Conservation (phyloP, 1,140 invertebrate genomes). For the Plutomurus gul region DNA sequence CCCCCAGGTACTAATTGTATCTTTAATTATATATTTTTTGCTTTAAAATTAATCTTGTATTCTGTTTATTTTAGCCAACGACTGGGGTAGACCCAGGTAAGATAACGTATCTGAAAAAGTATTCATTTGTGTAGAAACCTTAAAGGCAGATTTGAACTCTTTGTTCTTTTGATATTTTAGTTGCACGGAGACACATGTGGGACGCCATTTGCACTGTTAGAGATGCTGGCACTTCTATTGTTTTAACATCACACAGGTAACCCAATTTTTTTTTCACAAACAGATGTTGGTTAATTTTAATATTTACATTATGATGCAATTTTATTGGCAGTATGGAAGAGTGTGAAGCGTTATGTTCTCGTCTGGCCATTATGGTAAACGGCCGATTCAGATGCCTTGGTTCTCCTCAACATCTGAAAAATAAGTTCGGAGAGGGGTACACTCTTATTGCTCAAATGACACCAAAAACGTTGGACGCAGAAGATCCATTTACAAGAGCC, state of each 20-base stretch:
- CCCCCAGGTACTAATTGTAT: not conserved
- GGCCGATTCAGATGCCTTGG: constrained; percentile 62
- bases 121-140: not conserved
- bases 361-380: constrained; percentile 64
- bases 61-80: too few relatives aligned
- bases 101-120: not conserved
- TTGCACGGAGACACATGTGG: constrained; percentile 79
- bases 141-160: not conserved
- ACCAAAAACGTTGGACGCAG: constrained; percentile 37
- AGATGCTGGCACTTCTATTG: constrained; percentile 69
- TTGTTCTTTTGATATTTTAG: constrained; percentile 53
- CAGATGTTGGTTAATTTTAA: not conserved
- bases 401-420: constrained; percentile 62
- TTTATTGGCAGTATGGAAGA: constrained; percentile 61
- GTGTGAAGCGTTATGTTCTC: constrained; percentile 62
- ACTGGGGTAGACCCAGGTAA: constrained; percentile 71
- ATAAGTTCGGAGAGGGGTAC: constrained; percentile 68
- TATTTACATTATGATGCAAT: not conserved
- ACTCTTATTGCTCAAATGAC: constrained; percentile 56
- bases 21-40: not conserved
- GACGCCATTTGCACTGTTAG: constrained; percentile 68
- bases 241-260: constrained; percentile 78
- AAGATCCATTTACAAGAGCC: constrained; percentile 47
- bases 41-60: not conserved
- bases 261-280: not conserved